A percentile compares a stretch with the other conserved stretches of the same genome.
These are phyloP conservation scores for Leucopsar rothschildi DNA, from an alignment of 2,113 vertebrate species.

Conservation along the genomic window DNA sequence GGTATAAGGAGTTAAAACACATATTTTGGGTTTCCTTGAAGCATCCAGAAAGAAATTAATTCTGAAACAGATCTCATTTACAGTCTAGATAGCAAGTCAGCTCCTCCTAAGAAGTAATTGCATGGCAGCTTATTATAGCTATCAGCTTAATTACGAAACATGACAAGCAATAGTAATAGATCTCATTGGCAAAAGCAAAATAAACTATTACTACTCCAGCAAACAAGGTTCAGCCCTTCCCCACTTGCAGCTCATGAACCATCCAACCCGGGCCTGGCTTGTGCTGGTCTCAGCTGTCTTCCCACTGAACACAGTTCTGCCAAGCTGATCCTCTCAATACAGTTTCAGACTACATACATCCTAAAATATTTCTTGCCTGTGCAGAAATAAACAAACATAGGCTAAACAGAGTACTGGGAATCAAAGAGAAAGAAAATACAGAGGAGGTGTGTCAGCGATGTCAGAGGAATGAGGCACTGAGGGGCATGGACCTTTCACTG, in stretches of 20 bases:
- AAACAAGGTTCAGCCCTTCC: background rate
- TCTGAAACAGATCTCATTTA: slow-evolving; percentile 21
- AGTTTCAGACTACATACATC: background rate
- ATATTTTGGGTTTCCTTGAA: background rate
- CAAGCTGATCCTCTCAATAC: background rate
- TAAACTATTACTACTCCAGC: background rate
- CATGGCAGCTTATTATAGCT: slow-evolving; percentile 27
- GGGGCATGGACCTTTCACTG: rapidly evolving
- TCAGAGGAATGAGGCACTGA: rapidly evolving
- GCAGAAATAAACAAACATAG: background rate
- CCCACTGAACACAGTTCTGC: background rate
- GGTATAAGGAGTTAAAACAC: background rate
- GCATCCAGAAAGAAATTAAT: background rate
- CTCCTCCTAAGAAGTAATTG: slow-evolving; percentile 14
- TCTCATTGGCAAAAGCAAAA: slow-evolving; percentile 12
- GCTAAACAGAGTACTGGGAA: background rate
- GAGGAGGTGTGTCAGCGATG: background rate
- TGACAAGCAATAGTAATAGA: background rate
- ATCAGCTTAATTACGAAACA: slow-evolving; percentile 19
- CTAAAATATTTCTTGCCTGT: background rate
- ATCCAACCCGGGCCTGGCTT: background rate
- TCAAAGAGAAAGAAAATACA: background rate
- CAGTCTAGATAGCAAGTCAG: slow-evolving; percentile 12
- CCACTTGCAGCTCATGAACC: background rate
- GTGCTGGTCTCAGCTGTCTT: background rate